phyloP scores from a whole-genome alignment of 2,113 vertebrate species.

The Ammodytes marinus region DNA sequence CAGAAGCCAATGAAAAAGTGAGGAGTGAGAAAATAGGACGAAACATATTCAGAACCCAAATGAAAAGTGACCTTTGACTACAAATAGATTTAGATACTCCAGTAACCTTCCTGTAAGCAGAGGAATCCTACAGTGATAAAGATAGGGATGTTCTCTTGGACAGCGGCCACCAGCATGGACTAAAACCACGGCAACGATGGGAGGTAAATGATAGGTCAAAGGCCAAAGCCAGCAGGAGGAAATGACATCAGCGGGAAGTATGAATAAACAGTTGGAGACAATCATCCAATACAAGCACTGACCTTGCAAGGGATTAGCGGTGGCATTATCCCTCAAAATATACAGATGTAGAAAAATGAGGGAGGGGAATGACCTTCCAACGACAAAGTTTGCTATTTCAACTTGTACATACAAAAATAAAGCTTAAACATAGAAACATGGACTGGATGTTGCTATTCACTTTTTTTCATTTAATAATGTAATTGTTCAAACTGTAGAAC shows the following conservation, averaged over 20 bases:
- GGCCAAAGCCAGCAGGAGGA: conserved; percentile 74
- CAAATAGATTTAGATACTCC: conserved; percentile 73
- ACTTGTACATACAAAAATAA: conserved; percentile 17
- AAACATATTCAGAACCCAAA: conserved; percentile 63
- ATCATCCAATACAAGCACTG: conserved; percentile 78
- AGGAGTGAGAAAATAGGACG: conserved; percentile 19
- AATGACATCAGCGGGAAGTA: conserved; percentile 83
- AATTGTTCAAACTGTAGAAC: neutral
- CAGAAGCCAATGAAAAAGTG: conserved; percentile 29
- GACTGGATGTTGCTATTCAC: neutral
- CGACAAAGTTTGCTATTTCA: conserved; percentile 60
- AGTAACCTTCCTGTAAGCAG: conserved; percentile 69
- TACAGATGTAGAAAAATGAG: conserved; percentile 75
- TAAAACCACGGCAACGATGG: conserved; percentile 57
- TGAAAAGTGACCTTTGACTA: conserved; percentile 76
- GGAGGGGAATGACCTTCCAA: conserved; percentile 69
- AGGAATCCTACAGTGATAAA: conserved; percentile 75
- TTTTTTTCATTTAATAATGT: neutral
- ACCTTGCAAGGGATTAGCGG: conserved; percentile 81
- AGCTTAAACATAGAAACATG: neutral
- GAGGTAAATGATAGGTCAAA: conserved; percentile 83
- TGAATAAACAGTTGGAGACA: conserved; percentile 84
- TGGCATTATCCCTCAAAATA: conserved; percentile 75
- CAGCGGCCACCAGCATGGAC: conserved; percentile 53
- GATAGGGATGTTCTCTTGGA: conserved; percentile 65